Conservation (phyloP, 2,797 vertebrate species). For the Pseudomugil tenellus region DNA sequence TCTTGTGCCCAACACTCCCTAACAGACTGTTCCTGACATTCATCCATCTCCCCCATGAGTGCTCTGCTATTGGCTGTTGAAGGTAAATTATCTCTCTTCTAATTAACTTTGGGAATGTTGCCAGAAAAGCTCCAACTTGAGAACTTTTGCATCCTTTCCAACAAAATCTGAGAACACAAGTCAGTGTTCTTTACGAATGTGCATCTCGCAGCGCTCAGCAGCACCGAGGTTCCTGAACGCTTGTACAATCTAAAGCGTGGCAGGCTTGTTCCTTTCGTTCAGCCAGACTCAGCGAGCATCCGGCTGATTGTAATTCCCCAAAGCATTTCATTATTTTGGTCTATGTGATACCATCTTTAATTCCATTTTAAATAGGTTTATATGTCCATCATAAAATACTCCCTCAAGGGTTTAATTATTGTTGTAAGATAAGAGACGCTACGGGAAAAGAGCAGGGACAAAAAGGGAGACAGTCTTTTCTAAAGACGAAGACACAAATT, state of each 20-base stretch:
- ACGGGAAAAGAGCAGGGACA: slow-evolving; percentile 76
- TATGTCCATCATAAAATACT: slow-evolving; percentile 82
- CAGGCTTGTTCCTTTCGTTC: slow-evolving; percentile 70
- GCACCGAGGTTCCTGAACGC: slow-evolving; percentile 51
- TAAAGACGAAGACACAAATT: slow-evolving; percentile 70
- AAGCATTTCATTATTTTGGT: slow-evolving; percentile 79
- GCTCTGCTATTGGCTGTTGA: slow-evolving; percentile 41
- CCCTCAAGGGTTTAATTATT: slow-evolving; percentile 81
- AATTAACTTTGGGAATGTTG: slow-evolving; percentile 32
- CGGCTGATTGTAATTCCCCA: slow-evolving; percentile 67
- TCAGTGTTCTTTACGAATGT: slow-evolving; percentile 24
- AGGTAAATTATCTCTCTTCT: slow-evolving; percentile 48
- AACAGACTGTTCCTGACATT: slow-evolving; percentile 59
- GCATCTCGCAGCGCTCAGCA: slow-evolving; percentile 39
- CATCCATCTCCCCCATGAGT: slow-evolving; percentile 51
- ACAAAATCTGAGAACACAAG: slow-evolving; percentile 21
- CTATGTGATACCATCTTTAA: slow-evolving; percentile 82
- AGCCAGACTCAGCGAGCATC: slow-evolving; percentile 39
- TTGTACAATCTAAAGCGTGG: slow-evolving; percentile 62
- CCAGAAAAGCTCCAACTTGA: slow-evolving; percentile 39
- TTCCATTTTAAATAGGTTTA: slow-evolving; percentile 85
- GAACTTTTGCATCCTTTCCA: slow-evolving; percentile 53
- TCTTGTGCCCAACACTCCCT: slow-evolving; percentile 33
- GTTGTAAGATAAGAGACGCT: slow-evolving; percentile 70
- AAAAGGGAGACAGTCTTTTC: slow-evolving; percentile 72